Conservation (phyloP, 2,113 vertebrate genomes). For the Microcebus ravelobensis region DNA sequence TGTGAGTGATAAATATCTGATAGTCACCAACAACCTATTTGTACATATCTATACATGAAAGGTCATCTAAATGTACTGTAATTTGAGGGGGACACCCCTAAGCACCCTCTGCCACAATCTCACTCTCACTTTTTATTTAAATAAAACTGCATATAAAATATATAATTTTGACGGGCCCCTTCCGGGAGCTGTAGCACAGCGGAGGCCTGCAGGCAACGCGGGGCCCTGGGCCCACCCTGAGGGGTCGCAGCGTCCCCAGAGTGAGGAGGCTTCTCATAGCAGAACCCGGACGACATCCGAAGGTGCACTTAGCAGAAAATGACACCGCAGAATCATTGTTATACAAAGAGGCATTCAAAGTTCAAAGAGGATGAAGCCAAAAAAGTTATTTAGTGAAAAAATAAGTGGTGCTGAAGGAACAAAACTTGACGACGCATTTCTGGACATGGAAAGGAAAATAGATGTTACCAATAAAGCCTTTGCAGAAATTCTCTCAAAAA, state of each 20-base stretch:
- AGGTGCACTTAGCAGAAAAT: background rate
- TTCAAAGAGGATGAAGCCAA: too few relatives aligned
- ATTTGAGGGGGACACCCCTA: background rate
- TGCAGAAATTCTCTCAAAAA: conserved; percentile 93
- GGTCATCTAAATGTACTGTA: background rate
- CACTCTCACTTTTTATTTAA: background rate
- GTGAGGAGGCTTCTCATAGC: background rate
- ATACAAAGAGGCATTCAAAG: too few relatives aligned
- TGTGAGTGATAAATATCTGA: background rate
- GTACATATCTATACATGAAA: background rate
- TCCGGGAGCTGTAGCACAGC: background rate
- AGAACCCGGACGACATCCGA: background rate
- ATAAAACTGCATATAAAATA: background rate
- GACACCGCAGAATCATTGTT: too few relatives aligned
- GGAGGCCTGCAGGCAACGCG: background rate
- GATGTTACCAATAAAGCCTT: conserved; percentile 96
- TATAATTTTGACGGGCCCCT: background rate
- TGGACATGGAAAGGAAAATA: conserved; percentile 87
- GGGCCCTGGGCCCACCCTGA: background rate
- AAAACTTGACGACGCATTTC: too few relatives aligned
- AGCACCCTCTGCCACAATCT: background rate
- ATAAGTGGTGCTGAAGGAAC: too few relatives aligned
- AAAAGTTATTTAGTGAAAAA: too few relatives aligned
- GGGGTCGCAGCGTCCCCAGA: background rate
- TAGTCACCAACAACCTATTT: background rate